Percentiles rank a stretch among this genome's conserved stretches.
phyloP scores from a whole-genome alignment of 1,140 invertebrate species.

The Bombus confusus region DNA sequence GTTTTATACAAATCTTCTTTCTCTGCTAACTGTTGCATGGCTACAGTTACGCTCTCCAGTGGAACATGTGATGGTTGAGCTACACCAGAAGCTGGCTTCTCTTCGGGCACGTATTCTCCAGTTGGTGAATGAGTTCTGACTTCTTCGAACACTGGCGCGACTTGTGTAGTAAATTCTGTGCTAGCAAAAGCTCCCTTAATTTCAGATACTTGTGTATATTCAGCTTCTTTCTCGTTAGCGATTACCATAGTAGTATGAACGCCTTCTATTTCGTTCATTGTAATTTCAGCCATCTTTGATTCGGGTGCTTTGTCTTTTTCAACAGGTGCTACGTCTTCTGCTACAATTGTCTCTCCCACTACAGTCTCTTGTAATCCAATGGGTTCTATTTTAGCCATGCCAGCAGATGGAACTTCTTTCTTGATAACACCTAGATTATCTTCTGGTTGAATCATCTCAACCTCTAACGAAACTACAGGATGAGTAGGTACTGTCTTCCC shows the following conservation, averaged over 20 bases:
- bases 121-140: constrained; percentile 82
- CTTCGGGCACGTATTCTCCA: constrained; percentile 76
- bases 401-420: constrained; percentile 73
- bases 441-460: constrained; percentile 84
- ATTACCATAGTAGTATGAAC: constrained; percentile 83
- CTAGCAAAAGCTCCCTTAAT: constrained; percentile 78
- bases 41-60: constrained; percentile 82
- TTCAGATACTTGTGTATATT: constrained; percentile 73
- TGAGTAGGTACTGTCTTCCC: constrained; percentile 83
- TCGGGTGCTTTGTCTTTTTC: constrained; percentile 75
- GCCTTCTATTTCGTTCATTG: constrained; percentile 82
- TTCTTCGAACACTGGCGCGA: constrained; percentile 82
- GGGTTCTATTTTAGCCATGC: constrained; percentile 81
- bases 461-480: constrained; percentile 83
- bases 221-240: constrained; percentile 79
- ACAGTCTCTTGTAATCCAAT: constrained; percentile 82
- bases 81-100: constrained; percentile 73
- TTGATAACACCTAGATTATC: constrained; percentile 81
- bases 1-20: constrained; percentile 83
- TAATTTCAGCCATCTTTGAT: constrained; percentile 80
- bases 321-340: constrained; percentile 79
- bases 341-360: constrained; percentile 82
- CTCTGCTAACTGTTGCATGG: constrained; percentile 82
- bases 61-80: constrained; percentile 81
- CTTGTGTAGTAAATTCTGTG: constrained; percentile 80